These are phyloP conservation scores for Plotosus lineatus DNA, from an alignment of 2,113 vertebrate species.

Conservation along the genomic window DNA sequence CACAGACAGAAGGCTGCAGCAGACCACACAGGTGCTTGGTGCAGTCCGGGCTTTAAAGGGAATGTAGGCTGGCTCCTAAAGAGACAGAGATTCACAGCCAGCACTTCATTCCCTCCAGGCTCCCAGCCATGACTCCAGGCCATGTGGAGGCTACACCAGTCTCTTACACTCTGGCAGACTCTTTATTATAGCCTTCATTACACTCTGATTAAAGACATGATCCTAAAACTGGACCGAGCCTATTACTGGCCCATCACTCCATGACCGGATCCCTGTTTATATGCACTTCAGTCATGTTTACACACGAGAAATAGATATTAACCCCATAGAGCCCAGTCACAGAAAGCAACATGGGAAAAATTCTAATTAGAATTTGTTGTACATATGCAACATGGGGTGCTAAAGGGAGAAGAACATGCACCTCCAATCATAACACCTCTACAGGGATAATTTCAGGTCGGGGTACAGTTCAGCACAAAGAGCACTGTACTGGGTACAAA, in stretches of 20 bases:
- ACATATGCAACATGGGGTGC: too few species aligned
- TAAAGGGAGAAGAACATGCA: neutral
- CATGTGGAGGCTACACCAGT: neutral
- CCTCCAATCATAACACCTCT: neutral
- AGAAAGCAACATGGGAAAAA: too few species aligned
- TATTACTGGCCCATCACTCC: neutral
- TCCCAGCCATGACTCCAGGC: neutral
- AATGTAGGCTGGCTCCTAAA: slow-evolving; percentile 37
- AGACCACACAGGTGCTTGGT: slow-evolving; percentile 51
- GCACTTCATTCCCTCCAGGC: neutral
- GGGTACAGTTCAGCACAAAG: neutral
- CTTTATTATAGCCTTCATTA: neutral
- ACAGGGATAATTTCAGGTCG: neutral
- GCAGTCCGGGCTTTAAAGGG: slow-evolving; percentile 31
- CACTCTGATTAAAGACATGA: neutral
- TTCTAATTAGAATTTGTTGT: too few species aligned
- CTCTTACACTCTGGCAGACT: neutral
- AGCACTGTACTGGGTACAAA: too few species aligned
- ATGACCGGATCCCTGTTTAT: neutral
- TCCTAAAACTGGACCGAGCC: too few species aligned
- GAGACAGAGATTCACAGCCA: slow-evolving; percentile 28
- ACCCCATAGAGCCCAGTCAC: too few species aligned
- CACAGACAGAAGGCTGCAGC: slow-evolving; percentile 16
- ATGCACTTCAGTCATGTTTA: neutral
- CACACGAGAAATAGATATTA: neutral